phyloP scores from a whole-genome alignment of 2,888 invertebrate species.

The Drosophila rubida region DNA sequence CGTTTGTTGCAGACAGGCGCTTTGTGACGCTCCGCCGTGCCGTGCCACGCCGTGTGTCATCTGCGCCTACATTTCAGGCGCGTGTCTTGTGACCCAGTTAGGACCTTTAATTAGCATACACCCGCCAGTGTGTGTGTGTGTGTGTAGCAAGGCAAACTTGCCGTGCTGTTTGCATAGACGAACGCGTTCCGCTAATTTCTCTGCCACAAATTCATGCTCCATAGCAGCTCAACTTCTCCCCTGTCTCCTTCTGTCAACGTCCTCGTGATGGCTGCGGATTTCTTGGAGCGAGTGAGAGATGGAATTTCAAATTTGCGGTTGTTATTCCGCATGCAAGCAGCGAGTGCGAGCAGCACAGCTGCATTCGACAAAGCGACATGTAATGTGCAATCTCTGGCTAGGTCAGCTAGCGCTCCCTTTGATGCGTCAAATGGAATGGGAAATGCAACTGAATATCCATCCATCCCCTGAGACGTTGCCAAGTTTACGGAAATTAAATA shows the following conservation, averaged over 20 bases:
- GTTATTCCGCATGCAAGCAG: conserved; percentile 49
- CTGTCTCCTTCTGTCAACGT: background rate
- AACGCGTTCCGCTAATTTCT: conserved; percentile 49
- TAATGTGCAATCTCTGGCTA: background rate
- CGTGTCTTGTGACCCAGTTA: conserved; percentile 71
- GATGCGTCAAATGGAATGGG: conserved; percentile 31
- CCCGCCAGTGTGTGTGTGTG: background rate
- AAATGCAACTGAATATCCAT: conserved; percentile 25
- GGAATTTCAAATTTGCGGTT: conserved; percentile 49
- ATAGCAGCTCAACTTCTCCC: conserved; percentile 1
- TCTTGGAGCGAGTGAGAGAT: conserved; percentile 34
- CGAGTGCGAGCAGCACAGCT: background rate
- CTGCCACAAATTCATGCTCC: conserved; percentile 32
- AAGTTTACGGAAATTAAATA: background rate
- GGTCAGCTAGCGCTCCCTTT: background rate
- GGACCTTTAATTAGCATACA: conserved; percentile 70
- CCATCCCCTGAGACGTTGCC: background rate
- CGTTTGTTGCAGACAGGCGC: conserved; percentile 40
- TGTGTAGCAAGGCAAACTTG: conserved; percentile 6
- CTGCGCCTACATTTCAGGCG: conserved; percentile 39
- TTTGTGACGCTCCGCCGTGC: too few species aligned
- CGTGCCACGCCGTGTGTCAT: conserved; percentile 31
- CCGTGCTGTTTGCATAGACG: conserved; percentile 39
- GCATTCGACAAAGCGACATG: background rate
- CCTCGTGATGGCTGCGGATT: conserved; percentile 6